Evolutionary conservation across 2,888 invertebrate genomes (phyloP).

Genomic region (Patella ulyssiponensis): DNA sequence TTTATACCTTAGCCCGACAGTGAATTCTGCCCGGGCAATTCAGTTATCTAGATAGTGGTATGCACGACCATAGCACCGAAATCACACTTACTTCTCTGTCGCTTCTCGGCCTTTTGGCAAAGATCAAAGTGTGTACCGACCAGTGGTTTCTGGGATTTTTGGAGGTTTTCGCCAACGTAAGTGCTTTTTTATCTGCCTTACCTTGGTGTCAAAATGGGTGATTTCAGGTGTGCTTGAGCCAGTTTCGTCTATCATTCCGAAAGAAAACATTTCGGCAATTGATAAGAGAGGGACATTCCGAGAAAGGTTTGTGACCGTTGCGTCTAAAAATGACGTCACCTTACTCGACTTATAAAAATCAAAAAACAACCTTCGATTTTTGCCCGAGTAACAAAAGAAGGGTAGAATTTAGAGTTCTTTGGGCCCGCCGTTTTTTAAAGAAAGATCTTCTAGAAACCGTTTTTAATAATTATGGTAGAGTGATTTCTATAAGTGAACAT

Average conservation of each 20-base stretch:
- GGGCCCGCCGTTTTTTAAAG: not conserved
- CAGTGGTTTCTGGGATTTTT: too few relatives aligned
- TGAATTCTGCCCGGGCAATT: too few relatives aligned
- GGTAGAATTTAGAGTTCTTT: not conserved
- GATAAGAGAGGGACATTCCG: not conserved
- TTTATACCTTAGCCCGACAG: too few relatives aligned
- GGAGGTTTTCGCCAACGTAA: too few relatives aligned
- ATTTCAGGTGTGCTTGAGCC: too few relatives aligned
- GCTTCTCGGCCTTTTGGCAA: too few relatives aligned
- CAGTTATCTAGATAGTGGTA: too few relatives aligned
- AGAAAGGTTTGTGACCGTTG: not conserved
- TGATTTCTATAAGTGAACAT: not conserved
- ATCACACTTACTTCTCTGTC: too few relatives aligned
- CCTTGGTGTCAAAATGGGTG: accelerated
- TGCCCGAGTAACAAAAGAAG: not conserved
- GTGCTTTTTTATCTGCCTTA: too few relatives aligned
- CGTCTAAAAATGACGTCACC: not conserved
- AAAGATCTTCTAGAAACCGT: accelerated
- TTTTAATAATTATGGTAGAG: not conserved
- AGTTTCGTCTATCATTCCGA: not conserved
- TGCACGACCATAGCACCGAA: too few relatives aligned
- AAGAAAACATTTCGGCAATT: not conserved
- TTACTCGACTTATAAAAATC: not conserved
- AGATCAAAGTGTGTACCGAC: too few relatives aligned
- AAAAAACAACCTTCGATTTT: not conserved